Conservation (phyloP, 2,113 vertebrate species). For the Solea solea region DNA sequence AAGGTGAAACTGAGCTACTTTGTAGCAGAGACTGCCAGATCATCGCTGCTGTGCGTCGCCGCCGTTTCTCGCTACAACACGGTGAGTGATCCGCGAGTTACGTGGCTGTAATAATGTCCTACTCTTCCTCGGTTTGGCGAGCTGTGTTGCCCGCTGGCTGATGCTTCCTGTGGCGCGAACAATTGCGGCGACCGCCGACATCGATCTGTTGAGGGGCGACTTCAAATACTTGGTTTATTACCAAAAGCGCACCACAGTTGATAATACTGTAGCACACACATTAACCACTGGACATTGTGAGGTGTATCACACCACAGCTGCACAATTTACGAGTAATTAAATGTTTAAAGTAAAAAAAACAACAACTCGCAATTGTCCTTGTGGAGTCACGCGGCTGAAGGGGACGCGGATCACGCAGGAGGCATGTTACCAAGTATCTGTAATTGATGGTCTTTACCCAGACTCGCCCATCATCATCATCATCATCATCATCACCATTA, state of each 20-base stretch:
- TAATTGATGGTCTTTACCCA: conserved; percentile 52
- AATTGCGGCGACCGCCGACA: conserved; percentile 22
- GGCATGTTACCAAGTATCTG: conserved; percentile 37
- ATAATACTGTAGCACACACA: too few species aligned
- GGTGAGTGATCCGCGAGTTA: conserved; percentile 73
- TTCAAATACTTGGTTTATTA: conserved; percentile 37
- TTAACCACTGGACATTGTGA: background rate
- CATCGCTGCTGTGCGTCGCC: conserved; percentile 34
- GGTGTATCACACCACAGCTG: background rate
- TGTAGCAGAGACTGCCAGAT: conserved; percentile 16
- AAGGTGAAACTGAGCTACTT: conserved; percentile 48
- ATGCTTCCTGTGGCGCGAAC: background rate
- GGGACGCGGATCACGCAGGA: conserved; percentile 39
- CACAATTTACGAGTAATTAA: background rate
- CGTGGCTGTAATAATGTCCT: conserved; percentile 18
- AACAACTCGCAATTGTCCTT: too few species aligned
- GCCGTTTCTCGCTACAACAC: conserved; percentile 43
- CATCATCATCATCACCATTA: conserved; percentile 29
- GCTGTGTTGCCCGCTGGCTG: conserved; percentile 9
- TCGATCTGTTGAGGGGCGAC: conserved; percentile 17
- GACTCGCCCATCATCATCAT: conserved; percentile 36
- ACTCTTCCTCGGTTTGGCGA: conserved; percentile 5
- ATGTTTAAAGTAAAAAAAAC: background rate
- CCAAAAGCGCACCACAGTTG: background rate
- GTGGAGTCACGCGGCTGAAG: too few species aligned